These are phyloP conservation scores for Mormyrus lacerda DNA, from an alignment of 2,113 vertebrate genomes.

Conservation along the genomic window DNA sequence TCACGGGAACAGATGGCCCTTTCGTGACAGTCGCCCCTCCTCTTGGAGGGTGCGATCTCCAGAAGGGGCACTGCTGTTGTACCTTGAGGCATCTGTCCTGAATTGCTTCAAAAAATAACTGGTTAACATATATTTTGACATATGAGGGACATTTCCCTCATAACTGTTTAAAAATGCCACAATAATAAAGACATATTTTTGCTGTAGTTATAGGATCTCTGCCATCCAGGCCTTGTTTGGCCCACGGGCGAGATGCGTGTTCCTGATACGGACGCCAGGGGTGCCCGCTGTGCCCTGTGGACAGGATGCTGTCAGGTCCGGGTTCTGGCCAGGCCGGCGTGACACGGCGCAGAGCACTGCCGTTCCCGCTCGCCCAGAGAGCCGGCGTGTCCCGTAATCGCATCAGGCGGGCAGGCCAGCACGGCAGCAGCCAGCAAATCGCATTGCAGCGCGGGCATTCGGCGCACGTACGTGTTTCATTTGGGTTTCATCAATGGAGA, in stretches of 20 bases:
- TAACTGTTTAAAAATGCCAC: not conserved
- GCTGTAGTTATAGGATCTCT: not conserved
- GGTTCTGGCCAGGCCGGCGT: conserved; percentile 6
- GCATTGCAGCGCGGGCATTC: conserved; percentile 49
- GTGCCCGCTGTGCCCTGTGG: not conserved
- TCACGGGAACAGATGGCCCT: not conserved
- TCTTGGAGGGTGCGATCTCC: not conserved
- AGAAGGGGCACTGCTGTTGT: not conserved
- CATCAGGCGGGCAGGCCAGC: conserved; percentile 40
- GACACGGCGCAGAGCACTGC: conserved; percentile 39
- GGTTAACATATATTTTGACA: not conserved
- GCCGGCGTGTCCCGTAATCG: conserved; percentile 49
- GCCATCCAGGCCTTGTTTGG: not conserved
- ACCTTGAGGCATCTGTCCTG: not conserved
- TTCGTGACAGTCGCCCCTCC: not conserved
- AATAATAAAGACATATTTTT: not conserved
- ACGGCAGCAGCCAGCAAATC: conserved; percentile 54
- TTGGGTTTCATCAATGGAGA: conserved; percentile 45
- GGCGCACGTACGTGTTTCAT: conserved; percentile 35
- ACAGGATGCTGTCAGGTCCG: conserved; percentile 24
- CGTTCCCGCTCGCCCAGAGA: conserved; percentile 44
- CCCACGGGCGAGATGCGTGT: conserved; percentile 8
- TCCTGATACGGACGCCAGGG: conserved; percentile 3
- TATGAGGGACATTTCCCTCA: not conserved
- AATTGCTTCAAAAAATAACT: not conserved